A percentile compares a stretch with the other conserved stretches of the same genome.
phyloP scores from a whole-genome alignment of 2,797 vertebrate species.

The Corythornis leucogaster region DNA sequence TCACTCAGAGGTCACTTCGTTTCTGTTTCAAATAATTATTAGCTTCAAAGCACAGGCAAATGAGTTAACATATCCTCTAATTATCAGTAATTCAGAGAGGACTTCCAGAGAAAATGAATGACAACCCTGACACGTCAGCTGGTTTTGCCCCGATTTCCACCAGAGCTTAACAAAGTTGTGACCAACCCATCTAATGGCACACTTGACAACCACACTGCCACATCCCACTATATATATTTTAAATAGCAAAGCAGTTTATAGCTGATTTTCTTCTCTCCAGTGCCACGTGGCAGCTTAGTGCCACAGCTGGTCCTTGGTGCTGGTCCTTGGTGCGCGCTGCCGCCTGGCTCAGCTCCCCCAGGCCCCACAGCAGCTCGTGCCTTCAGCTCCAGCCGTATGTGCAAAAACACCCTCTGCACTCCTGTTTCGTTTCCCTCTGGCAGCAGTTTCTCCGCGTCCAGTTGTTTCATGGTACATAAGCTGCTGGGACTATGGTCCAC shows the following conservation, averaged over 20 bases:
- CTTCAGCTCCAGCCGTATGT: fast-evolving
- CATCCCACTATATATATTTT: background rate
- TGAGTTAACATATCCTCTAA: background rate
- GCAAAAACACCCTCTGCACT: background rate
- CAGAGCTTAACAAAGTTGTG: background rate
- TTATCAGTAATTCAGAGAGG: background rate
- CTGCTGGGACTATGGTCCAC: background rate
- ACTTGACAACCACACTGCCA: background rate
- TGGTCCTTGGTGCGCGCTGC: fast-evolving
- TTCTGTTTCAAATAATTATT: background rate
- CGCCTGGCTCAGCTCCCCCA: fast-evolving
- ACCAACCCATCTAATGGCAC: background rate
- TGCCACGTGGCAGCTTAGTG: fast-evolving
- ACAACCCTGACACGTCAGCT: background rate
- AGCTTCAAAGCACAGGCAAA: background rate
- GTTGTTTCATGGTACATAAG: background rate
- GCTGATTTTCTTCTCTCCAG: fast-evolving
- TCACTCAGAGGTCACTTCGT: background rate
- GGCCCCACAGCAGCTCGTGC: background rate
- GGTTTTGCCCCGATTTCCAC: background rate
- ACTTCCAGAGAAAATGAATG: background rate
- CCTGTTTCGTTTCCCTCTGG: background rate
- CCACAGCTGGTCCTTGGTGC: fast-evolving
- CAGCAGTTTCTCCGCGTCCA: background rate
- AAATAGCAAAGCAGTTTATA: background rate